Conservation (phyloP, 2,113 vertebrate species). For the Turdus rufiventris region DNA sequence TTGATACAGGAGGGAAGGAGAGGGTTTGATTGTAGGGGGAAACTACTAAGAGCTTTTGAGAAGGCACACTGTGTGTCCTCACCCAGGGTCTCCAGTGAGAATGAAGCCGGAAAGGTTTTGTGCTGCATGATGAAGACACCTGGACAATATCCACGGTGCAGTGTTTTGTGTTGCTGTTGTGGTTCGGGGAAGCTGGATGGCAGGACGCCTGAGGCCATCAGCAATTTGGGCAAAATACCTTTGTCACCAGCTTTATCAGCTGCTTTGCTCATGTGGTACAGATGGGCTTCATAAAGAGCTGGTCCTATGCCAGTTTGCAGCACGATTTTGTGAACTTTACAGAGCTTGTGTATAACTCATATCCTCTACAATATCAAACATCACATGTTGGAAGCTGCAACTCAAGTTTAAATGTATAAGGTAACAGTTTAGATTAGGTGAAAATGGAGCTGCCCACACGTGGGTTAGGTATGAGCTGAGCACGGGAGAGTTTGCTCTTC, state of each 20-base stretch:
- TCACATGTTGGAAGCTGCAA: neutral
- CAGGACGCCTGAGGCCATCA: neutral
- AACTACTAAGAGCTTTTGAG: neutral
- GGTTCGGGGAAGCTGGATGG: neutral
- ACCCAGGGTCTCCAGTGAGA: neutral
- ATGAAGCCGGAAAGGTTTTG: accelerated
- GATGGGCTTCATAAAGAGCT: neutral
- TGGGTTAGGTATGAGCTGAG: neutral
- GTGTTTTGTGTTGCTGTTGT: neutral
- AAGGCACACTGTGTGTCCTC: neutral
- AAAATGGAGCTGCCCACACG: neutral
- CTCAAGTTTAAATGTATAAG: neutral
- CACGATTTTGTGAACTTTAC: neutral
- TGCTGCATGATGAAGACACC: neutral
- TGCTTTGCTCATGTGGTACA: neutral
- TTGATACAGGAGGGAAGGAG: neutral
- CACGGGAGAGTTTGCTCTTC: neutral
- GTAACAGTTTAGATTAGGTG: neutral
- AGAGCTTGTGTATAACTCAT: neutral
- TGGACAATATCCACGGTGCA: neutral
- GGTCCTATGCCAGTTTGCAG: neutral
- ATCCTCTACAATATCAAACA: neutral
- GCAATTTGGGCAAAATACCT: neutral
- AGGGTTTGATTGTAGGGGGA: neutral
- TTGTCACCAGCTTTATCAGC: neutral